These are phyloP conservation scores for Solea solea DNA, from an alignment of 2,113 vertebrate genomes.

Conservation along the genomic window DNA sequence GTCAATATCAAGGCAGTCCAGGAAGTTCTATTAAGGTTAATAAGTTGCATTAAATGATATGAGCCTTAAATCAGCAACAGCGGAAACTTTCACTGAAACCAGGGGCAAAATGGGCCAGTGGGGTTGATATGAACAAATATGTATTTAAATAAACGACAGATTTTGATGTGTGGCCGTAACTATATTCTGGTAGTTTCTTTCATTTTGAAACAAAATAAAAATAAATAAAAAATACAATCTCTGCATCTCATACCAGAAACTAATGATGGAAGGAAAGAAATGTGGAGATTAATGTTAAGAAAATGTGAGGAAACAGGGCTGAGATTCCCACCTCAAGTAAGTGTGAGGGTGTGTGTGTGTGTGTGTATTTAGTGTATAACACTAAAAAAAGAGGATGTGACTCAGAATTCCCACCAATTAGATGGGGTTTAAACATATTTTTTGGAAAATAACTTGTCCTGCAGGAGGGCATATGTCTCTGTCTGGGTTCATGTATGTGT, in stretches of 20 bases:
- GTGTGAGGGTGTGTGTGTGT: constrained; percentile 28
- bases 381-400: background rate
- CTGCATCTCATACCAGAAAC: constrained; percentile 39
- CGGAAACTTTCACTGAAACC: background rate
- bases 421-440: constrained; percentile 54
- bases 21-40: constrained; percentile 2
- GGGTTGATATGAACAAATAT: background rate
- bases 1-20: constrained; percentile 2
- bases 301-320: constrained; percentile 37
- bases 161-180: constrained; percentile 12
- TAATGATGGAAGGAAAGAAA: background rate
- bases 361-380: constrained; percentile 7
- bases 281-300: constrained; percentile 18
- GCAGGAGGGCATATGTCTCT: constrained; percentile 23
- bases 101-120: background rate
- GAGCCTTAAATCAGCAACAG: no score
- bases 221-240: constrained; percentile 22
- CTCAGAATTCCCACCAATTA: constrained; percentile 56
- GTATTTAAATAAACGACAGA: background rate
- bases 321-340: constrained; percentile 48
- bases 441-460: constrained; percentile 59
- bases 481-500: constrained; percentile 28
- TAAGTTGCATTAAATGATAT: no score
- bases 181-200: constrained; percentile 7
- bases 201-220: constrained; percentile 40